Evolutionary conservation across 1,140 invertebrate genomes (phyloP), one percentile per base, ranked within the genome.

Genomic region (Temnothorax longispinosus): DNA sequence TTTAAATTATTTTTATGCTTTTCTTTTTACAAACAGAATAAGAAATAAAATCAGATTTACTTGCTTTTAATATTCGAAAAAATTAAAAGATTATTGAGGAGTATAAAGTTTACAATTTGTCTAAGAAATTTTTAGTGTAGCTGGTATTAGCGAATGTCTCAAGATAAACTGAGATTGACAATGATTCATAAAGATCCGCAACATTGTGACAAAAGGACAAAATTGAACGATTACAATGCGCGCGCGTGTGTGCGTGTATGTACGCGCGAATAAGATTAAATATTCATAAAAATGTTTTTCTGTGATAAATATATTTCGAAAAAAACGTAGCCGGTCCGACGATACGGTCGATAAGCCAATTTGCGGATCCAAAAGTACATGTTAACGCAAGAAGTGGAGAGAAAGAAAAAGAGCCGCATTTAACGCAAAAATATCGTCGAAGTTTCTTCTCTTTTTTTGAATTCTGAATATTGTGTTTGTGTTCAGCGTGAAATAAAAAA

Each of bases 261-360:
- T 81, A 56, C 65, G 64, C 50, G 64, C 71, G 41, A 54, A 50
- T 92, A 92, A 89, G 62, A 91, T 89, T 92, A 92, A 91, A 90
- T 93, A 93, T 94, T 92, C 90, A 92, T 93, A 60, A 88, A 93
- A 93, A 94, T 94, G 90, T 95, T 95, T 95, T 95, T 94, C 94
- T 94, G 94, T 95, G 94, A 95, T 95, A 95, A 94, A 94, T 50
- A 69, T 50, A 69, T 69, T 62, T 71, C 78, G 78, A 87, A 74
- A 82, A 27, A 91, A 86, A 75, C 69, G 86, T 91, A 86, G 77
- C 74, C 76, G 78, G 71, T 85, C 67, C 86, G 87, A 86, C 67
- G 69, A 86, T 60, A 69, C 32, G 80, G 56, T 84, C 86, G 86
- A 85, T 80, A 60, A 82, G 67, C 32, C 47, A 87, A 89, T 88